Conservation (phyloP, 2,888 invertebrate genomes). For the Drosophila multiciliata region DNA sequence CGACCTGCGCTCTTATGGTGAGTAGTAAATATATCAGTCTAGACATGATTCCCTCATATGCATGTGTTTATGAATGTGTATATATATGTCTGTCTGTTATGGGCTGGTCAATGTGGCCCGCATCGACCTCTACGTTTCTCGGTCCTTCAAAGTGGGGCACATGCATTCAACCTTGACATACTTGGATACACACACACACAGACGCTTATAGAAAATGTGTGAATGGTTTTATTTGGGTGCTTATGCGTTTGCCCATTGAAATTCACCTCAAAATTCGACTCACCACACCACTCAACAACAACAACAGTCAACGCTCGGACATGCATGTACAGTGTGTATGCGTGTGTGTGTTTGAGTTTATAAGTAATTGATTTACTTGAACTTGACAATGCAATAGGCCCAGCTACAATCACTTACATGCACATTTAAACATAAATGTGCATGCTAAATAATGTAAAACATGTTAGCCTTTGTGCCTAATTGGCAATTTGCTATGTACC, state of each 20-base stretch:
- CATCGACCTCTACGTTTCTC: constrained; percentile 22
- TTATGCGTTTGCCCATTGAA: constrained; percentile 25
- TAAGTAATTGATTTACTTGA: constrained; percentile 71
- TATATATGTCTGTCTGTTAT: not conserved
- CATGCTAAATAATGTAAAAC: constrained; percentile 35
- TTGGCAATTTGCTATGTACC: constrained; percentile 32
- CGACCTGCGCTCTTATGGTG: constrained; percentile 69
- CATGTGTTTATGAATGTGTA: not conserved
- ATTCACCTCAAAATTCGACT: constrained; percentile 41
- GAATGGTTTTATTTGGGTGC: constrained; percentile 30
- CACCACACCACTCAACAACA: constrained; percentile 28
- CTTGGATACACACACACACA: constrained; percentile 34
- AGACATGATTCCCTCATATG: constrained; percentile 20
- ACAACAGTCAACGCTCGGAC: constrained; percentile 24
- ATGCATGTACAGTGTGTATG: constrained; percentile 36
- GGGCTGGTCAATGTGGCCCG: constrained; percentile 40
- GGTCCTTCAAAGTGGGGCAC: constrained; percentile 68
- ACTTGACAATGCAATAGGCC: constrained; percentile 67
- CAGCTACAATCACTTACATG: constrained; percentile 34
- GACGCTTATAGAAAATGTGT: not conserved
- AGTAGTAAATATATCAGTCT: constrained; percentile 54
- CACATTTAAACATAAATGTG: constrained; percentile 9
- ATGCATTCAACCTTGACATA: constrained; percentile 77
- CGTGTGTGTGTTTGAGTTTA: constrained; percentile 29
- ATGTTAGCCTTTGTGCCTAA: constrained; percentile 61